Evolutionary conservation across 2,797 vertebrate genomes (phyloP), one percentile per base, ranked within the genome.

Genomic region (Hylomyscus alleni): DNA sequence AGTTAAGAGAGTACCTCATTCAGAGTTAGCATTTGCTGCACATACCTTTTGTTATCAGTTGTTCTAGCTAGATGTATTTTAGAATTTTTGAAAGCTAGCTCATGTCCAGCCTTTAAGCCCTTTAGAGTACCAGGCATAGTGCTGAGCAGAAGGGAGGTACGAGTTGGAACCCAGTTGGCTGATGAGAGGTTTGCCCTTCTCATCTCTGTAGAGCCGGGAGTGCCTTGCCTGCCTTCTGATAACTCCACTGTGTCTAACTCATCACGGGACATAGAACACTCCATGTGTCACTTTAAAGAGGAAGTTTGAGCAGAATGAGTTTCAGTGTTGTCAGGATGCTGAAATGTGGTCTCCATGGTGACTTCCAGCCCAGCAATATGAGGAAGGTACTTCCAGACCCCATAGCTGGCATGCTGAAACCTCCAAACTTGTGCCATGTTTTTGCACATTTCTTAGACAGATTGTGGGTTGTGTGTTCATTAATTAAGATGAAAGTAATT

Each of bases 391-490:
- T 93, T 97, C 95, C 96, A 96, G 98, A 93, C 90, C 89, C 90
- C 52, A 5, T 60, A 52, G 20, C 78, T 95, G 90, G 96, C 91
- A 96, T 2, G 3, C 86, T 17, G 95, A 89, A 95, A 86, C 96
- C 91, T 97, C 75, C 58, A 58, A 89, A 89, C 94, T 13, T 37
- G 26, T 95, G 82, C 97, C 56, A n/a, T 95, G 86, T 97, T 98
- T 98, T 96, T 90, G 95, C 50, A 47, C 94, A 94, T 96, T 94
- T 94, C 96, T 97, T 97, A 96, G 97, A 98, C 96, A 97, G 97
- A 97, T 97, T 98, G 91, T 97, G 97, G 96, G 91, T 95, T 98
- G 95, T 84, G 14, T 97, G 97, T 97, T 98, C 96, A 93, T 96
- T 78, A 92, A 95, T 96, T 76, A 92, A 93, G 98, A 95, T 92